Percentiles rank a stretch among this genome's conserved stretches.
These are phyloP conservation scores for Acrocephalus kingi DNA, from an alignment of 2,113 vertebrate species.

Conservation along the genomic window DNA sequence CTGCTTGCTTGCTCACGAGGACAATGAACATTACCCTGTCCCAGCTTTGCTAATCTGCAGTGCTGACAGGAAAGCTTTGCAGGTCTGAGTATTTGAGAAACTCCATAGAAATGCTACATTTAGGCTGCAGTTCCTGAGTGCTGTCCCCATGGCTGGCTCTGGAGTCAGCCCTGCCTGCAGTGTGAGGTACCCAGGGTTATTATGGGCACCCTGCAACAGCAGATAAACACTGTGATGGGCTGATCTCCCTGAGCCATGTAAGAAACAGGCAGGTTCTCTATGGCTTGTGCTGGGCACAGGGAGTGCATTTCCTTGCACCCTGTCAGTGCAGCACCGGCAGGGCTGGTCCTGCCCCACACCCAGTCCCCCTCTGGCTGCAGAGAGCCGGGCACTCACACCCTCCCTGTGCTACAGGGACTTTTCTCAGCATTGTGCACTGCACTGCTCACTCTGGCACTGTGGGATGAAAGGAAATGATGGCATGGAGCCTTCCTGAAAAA, in stretches of 20 bases:
- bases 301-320: not conserved
- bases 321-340: not conserved
- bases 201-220: not conserved
- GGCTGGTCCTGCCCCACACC: not conserved
- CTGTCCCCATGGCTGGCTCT: fast-evolving
- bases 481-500: not conserved
- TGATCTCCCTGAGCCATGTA: fast-evolving
- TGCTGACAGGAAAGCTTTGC: not conserved
- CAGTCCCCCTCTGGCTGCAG: fast-evolving
- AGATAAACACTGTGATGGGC: fast-evolving
- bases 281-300: fast-evolving
- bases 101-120: not conserved
- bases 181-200: fast-evolving
- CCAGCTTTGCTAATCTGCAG: not conserved
- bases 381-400: fast-evolving
- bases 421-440: not conserved
- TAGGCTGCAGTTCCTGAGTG: fast-evolving
- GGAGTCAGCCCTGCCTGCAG: not conserved
- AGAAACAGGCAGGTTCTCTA: not conserved
- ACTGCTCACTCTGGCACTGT: fast-evolving
- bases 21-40: not conserved
- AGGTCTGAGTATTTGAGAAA: not conserved
- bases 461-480: fast-evolving
- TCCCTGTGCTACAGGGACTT: fast-evolving
- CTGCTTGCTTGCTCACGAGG: fast-evolving